Evolutionary conservation across 1,140 invertebrate genomes (phyloP).

Genomic region (Adoxophyes honmai): DNA sequence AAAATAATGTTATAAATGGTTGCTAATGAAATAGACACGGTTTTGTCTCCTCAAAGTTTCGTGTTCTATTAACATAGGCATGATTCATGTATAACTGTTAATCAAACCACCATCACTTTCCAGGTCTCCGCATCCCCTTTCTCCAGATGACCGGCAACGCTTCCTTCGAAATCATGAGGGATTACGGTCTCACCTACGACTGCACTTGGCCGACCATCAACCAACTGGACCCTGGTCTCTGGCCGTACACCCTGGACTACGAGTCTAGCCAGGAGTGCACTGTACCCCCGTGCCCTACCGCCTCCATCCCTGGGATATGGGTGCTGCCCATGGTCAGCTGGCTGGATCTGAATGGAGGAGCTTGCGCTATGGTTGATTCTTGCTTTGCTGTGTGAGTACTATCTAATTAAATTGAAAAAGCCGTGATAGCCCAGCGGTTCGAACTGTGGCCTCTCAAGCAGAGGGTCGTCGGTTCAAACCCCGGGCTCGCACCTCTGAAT

Average conservation of each 20-base stretch:
- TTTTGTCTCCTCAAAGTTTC: too few species aligned
- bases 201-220: constrained; percentile 80
- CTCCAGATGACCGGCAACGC: constrained; percentile 82
- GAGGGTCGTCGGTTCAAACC: too few species aligned
- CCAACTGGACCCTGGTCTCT: constrained; percentile 78
- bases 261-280: constrained; percentile 80
- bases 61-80: too few species aligned
- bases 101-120: constrained; percentile 14
- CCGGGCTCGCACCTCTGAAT: too few species aligned
- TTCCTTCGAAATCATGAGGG: constrained; percentile 73
- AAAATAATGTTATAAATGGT: too few species aligned
- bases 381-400: constrained; percentile 74
- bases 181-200: constrained; percentile 78
- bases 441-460: too few species aligned
- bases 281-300: constrained; percentile 80
- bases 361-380: constrained; percentile 81
- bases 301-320: constrained; percentile 80
- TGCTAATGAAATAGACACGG: too few species aligned
- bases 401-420: not conserved
- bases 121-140: constrained; percentile 82
- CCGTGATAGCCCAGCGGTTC: too few species aligned
- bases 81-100: too few species aligned
- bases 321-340: constrained; percentile 81
- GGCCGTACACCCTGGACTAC: constrained; percentile 86
- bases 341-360: constrained; percentile 63